Base-by-base conservation (phyloP, 2,113 vertebrate genomes). In the Pitta sordida region DNA sequence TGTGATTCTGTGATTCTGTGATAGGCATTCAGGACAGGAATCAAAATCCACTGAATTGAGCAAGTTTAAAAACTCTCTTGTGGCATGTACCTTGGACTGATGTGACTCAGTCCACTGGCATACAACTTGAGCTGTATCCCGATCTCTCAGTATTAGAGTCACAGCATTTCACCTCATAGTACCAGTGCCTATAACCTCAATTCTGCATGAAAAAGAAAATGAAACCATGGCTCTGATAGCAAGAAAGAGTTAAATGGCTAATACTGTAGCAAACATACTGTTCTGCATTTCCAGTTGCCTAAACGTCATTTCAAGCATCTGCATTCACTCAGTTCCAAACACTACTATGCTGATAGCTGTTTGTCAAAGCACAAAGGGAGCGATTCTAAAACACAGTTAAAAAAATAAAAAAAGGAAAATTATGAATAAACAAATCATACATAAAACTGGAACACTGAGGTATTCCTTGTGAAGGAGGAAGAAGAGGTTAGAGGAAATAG, bases 311-410 rank as follows among this genome's bases (percentile, higher is more conserved):
- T 92, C 75, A 78, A 92, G 60, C 90, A 95, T 93, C 86, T 95
- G 93, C 64, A 91, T 95, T 89, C 62, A 65, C 34, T 93, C 64
- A 43, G 41, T 81, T 95, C 74, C 91, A 93, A 94, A 85, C 26
- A 74, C 55, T 76, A 62, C 91, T 94, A 85, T 52, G 77, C 41
- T 95, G 92, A 94, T 94, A 91, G 90, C 52, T 93, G 68, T 79
- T 95, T 96, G 90, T 96, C 86, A 95, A 94, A 93, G 75, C 78
- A 95, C 83, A 96, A 95, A 93, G 36, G 20, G n/a, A 87, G 19
- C 30, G 56, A 96, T 73, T 78, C 89, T 77, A 86, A 90, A 91
- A 94, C 32, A 49, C 21, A 49, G 36, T 70, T 83, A 27, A 89
- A 86, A 39, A 84, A 84, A 69, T 39, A 79, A 88, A 91, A 87